Conservation (phyloP, 2,113 vertebrate genomes). For the Lutjanus erythropterus region DNA sequence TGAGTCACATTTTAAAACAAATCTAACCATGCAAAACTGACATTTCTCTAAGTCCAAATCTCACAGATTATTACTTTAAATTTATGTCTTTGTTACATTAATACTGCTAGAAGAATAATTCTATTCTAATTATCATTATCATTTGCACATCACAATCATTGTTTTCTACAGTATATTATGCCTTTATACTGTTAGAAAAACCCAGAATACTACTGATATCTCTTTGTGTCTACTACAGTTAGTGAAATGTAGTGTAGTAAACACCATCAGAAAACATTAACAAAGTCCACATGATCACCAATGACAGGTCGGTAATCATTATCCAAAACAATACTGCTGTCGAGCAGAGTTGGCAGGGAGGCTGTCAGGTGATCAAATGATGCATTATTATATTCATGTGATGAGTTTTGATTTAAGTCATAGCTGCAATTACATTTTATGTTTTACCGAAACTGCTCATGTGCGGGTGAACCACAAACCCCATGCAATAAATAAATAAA, state of each 20-base stretch:
- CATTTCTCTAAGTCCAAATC: neutral
- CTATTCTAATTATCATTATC: neutral
- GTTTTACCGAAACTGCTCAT: neutral
- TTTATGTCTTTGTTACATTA: neutral
- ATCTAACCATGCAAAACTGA: neutral
- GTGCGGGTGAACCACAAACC: neutral
- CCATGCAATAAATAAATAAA: too few relatives aligned
- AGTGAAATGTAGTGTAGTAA: neutral
- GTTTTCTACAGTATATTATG: neutral
- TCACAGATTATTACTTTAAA: neutral
- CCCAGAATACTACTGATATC: neutral
- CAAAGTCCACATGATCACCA: slow-evolving; percentile 1
- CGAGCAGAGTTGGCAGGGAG: neutral
- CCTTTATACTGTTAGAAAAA: neutral
- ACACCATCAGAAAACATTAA: slow-evolving; percentile 52
- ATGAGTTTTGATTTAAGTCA: neutral
- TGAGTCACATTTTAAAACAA: too few relatives aligned
- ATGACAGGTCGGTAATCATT: slow-evolving; percentile 47
- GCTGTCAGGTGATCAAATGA: neutral
- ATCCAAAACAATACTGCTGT: neutral
- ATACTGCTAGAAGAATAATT: neutral
- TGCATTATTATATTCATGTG: neutral
- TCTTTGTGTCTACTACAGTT: neutral
- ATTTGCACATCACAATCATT: neutral
- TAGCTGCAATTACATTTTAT: neutral